Base-by-base conservation (phyloP, 2,888 invertebrate species). In the Tiliacea aurago region DNA sequence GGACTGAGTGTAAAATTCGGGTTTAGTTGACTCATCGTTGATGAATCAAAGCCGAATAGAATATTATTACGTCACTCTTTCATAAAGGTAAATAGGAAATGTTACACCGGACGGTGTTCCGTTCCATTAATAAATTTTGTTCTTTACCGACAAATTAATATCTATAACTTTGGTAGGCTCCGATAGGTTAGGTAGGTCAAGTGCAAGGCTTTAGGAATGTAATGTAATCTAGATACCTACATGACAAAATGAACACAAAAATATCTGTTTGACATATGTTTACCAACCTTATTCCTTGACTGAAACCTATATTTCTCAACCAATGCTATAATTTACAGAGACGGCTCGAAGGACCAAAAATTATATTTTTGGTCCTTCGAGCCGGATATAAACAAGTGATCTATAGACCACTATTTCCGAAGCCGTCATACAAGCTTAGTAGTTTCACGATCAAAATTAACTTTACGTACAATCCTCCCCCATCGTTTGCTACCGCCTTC, bases 1-100 rank as follows among this genome's bases (percentile, higher is more conserved):
- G 76, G 18, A 53, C 18, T 63, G 59, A 62, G 28, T 64, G 61
- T 37, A 67, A 70, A 73, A 69, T 66, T 82, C n/a, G 58, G 59
- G 51, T 63, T 66, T 67, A 47, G 66, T 69, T 85, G 84, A 85
- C 68, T 85, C 85, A 85, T 80, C 59, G 58, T 47, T 70, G 71
- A 78, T 80, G 78, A 85, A 84, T 85, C 76, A 73, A 72, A 78
- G 47, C 67, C 18, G 28, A 58, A 55, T 65, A 53, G 37, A 77
- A 76, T 80, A 71, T 62, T 53, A 69, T 80, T 58, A 68, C 47
- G 68, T 76, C 59, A 75, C 37, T 49, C 13, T 41, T 65, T 66
- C 47, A 23, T 59, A 56, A n/a, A 71, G 20, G 13, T 70, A 51
- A 45, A 53, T 73, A 61, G 70, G 82, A 81, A 78, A 53, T 63